These are phyloP conservation scores for Trichonephila inaurata DNA, from an alignment of 1,140 invertebrate species.

Conservation along the genomic window DNA sequence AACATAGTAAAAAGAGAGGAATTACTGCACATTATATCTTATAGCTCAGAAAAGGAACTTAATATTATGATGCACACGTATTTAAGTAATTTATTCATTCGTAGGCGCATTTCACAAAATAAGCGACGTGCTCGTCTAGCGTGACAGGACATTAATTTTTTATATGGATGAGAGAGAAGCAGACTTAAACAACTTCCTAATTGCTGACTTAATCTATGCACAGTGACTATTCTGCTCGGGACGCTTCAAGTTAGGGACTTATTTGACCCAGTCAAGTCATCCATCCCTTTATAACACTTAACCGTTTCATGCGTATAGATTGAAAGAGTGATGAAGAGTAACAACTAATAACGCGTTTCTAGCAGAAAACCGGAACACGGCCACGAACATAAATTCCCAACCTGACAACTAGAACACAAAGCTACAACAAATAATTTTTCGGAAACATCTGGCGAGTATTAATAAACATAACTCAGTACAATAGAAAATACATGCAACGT, in stretches of 20 bases:
- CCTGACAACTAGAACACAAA: neutral
- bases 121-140: neutral
- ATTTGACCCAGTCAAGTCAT: constrained; percentile 1
- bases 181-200: constrained; percentile 38
- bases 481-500: constrained; percentile 33
- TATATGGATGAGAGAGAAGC: constrained; percentile 30
- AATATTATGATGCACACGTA: neutral
- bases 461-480: constrained; percentile 30
- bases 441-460: constrained; percentile 35
- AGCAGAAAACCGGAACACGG: neutral
- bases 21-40: neutral
- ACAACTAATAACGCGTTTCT: neutral
- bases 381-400: neutral
- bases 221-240: neutral
- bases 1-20: neutral
- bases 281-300: neutral
- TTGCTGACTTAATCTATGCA: constrained; percentile 31
- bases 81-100: constrained; percentile 15
- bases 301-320: neutral
- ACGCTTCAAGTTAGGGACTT: neutral
- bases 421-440: neutral
- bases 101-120: neutral
- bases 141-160: constrained; percentile 27
- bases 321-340: neutral
- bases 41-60: neutral